phyloP scores from a whole-genome alignment of 2,888 invertebrate species.

The Neoaliturus tenellus region DNA sequence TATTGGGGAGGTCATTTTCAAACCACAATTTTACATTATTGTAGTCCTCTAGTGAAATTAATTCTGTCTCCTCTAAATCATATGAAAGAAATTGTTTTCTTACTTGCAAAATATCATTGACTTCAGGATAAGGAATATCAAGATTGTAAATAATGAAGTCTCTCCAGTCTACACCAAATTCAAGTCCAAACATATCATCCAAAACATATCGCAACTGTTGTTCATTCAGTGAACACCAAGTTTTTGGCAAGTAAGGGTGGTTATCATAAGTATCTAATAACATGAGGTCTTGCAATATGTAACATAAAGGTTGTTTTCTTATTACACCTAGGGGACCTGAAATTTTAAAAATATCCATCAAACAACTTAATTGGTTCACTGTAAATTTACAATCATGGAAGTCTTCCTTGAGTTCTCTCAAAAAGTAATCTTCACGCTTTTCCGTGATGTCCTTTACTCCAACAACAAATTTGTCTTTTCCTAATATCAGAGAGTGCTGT shows the following conservation, averaged over 20 bases:
- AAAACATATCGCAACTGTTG: slow-evolving; percentile 67
- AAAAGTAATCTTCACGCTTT: not conserved
- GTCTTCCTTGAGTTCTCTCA: slow-evolving; percentile 61
- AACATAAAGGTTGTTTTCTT: slow-evolving; percentile 31
- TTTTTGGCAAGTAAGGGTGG: slow-evolving; percentile 54
- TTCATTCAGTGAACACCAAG: slow-evolving; percentile 59
- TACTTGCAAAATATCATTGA: slow-evolving; percentile 75
- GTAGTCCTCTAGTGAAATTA: slow-evolving; percentile 71
- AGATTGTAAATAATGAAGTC: slow-evolving; percentile 80
- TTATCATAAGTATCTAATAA: not conserved
- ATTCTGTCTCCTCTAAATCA: slow-evolving; percentile 72
- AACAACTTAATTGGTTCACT: slow-evolving; percentile 66
- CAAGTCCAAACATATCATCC: slow-evolving; percentile 75
- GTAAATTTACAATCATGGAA: slow-evolving; percentile 64
- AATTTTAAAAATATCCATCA: not conserved
- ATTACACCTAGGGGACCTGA: slow-evolving; percentile 13
- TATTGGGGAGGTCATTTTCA: slow-evolving; percentile 67
- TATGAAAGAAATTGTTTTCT: slow-evolving; percentile 74
- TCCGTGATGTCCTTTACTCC: slow-evolving; percentile 66
- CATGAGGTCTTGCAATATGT: slow-evolving; percentile 17
- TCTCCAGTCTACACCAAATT: slow-evolving; percentile 79
- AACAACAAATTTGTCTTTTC: slow-evolving; percentile 74
- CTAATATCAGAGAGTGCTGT: slow-evolving; percentile 73
- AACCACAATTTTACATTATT: slow-evolving; percentile 72
- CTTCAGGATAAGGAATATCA: slow-evolving; percentile 75